These are phyloP conservation scores for Drosophila sproati DNA, from an alignment of 1,140 invertebrate genomes.

Conservation along the genomic window DNA sequence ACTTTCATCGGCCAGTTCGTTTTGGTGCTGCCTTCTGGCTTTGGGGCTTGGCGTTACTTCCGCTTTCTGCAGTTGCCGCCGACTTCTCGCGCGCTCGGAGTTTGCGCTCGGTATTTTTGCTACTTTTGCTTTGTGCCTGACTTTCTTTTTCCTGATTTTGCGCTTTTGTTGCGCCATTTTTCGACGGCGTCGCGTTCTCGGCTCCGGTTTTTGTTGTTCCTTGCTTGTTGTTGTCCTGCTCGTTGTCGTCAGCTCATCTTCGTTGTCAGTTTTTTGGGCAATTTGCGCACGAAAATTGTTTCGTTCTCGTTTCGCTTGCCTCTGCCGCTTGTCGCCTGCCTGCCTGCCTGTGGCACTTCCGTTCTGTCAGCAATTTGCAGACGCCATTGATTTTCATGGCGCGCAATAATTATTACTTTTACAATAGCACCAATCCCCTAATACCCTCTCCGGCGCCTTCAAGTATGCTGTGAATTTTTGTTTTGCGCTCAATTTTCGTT, in stretches of 20 bases:
- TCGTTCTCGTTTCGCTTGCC: constrained; percentile 6
- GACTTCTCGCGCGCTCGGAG: constrained; percentile 44
- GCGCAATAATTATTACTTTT: constrained; percentile 50
- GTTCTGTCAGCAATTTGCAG: constrained; percentile 56
- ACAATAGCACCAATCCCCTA: neutral
- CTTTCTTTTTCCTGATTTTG: constrained; percentile 72
- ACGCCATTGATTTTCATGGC: constrained; percentile 62
- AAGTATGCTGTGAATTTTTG: constrained; percentile 41
- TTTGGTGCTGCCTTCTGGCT: constrained; percentile 45
- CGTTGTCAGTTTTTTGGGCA: constrained; percentile 51
- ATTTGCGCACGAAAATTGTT: constrained; percentile 45
- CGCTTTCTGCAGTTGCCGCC: constrained; percentile 49
- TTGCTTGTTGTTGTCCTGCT: constrained; percentile 1
- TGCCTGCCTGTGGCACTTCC: constrained; percentile 34
- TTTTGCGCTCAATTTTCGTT: constrained; percentile 34
- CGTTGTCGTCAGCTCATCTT: constrained; percentile 30
- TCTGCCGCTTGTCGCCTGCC: neutral
- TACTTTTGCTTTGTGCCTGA: constrained; percentile 68
- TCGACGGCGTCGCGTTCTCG: constrained; percentile 20
- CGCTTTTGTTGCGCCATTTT: constrained; percentile 63
- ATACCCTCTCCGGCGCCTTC: constrained; percentile 13
- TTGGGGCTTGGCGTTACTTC: constrained; percentile 64
- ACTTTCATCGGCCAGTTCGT: constrained; percentile 69
- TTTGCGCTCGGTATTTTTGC: constrained; percentile 78
- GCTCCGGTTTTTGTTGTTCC: constrained; percentile 1